Base-by-base conservation (phyloP, 2,113 vertebrate species). In the Paracanthobrama guichenoti region DNA sequence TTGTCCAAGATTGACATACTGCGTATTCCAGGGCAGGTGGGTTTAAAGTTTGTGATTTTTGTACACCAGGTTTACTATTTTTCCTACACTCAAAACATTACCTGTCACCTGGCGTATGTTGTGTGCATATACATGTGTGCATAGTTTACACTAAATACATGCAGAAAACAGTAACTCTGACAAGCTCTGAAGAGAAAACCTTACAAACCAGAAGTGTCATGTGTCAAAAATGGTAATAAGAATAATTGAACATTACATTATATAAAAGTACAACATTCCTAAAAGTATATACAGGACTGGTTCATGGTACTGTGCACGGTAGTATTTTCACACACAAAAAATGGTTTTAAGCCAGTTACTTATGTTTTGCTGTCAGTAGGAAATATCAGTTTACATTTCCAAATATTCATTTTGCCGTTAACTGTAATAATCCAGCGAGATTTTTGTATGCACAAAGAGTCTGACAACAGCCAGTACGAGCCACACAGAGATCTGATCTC, bases 11-110 rank as follows among this genome's bases (percentile, higher is more conserved):
- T 62, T 31, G 53, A 69, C 59, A 55, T 11, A 50, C 11, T 20
- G 28, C 44, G 46, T 74, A 11, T 75, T 85, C 6, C 22, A 66
- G 13, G 24, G 28, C 44, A 75, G 69, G 78, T 74, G 42, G 84
- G 67, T 26, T 74, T 39, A 26, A 28, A 20, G 26, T 44, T 79
- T 22, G 20, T 46, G 16, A n/a, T 35, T 31, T 46, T 79, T 28
- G 77, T 44, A 44, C 66, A 31, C 22, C 3, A 18, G 69, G 12
- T 24, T 72, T 46, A 26, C 3, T 46, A 13, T 11, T 64, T 79
- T 57, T 13, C 1, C 28, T 44, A 53, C 67, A 8, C 18, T 59
- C 57, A 44, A 72, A 48, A 78, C 73, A 73, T 53, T 16, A 7
- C 26, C 46, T 74, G 26, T 72, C 57, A 79, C 50, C 80, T 62